A percentile compares a stretch with the other conserved stretches of the same genome.
phyloP scores from a whole-genome alignment of 1,140 invertebrate genomes.

The Drosophila bifasciata region DNA sequence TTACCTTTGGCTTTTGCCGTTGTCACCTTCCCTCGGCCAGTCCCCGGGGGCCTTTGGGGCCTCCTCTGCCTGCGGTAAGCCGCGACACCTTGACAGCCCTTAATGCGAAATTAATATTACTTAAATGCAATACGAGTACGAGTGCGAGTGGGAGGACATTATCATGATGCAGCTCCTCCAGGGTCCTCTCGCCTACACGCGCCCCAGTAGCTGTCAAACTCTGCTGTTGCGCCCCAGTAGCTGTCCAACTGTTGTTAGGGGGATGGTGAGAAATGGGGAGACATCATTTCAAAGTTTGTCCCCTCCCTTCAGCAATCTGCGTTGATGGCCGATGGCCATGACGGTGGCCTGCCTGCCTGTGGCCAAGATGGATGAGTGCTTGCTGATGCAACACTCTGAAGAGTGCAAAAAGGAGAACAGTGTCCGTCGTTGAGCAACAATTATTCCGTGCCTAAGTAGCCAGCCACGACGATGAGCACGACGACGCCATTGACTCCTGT shows the following conservation, averaged over 20 bases:
- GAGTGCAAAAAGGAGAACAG: background rate
- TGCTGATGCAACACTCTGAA: background rate
- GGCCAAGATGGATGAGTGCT: too few relatives aligned
- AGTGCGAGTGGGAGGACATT: too few relatives aligned
- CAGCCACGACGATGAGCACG: background rate
- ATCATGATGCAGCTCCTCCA: background rate
- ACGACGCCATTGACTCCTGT: background rate
- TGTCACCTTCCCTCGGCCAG: too few relatives aligned
- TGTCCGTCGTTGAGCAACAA: slow-evolving; percentile 26
- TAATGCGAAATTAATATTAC: slow-evolving; percentile 23
- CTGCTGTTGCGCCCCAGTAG: too few relatives aligned
- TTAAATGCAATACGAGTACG: slow-evolving; percentile 8
- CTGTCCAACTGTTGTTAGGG: too few relatives aligned
- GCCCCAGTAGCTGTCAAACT: background rate
- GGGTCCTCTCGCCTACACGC: background rate
- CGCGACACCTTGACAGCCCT: background rate
- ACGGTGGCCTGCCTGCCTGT: too few relatives aligned
- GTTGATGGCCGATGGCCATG: too few relatives aligned
- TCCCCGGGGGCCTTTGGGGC: too few relatives aligned
- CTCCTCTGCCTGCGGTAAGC: background rate
- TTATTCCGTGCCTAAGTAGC: slow-evolving; percentile 29
- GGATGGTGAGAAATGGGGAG: too few relatives aligned
- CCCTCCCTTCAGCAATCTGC: background rate
- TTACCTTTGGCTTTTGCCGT: slow-evolving; percentile 7
- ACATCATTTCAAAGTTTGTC: slow-evolving; percentile 42